Conservation (phyloP, 2,888 invertebrate species). For the Amitus sp. region DNA sequence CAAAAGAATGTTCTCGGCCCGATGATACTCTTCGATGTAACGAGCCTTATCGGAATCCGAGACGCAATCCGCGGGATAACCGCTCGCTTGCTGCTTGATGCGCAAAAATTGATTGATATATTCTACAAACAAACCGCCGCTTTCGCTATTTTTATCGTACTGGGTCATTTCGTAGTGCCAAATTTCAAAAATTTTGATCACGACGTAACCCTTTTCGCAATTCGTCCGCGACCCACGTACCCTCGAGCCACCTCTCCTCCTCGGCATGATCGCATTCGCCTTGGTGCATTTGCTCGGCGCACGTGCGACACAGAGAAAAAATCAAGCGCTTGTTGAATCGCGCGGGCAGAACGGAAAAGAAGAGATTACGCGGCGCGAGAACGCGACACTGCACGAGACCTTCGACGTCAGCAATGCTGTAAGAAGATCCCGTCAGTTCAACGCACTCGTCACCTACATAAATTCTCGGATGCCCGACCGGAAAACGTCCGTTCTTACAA, state of each 20-base stretch:
- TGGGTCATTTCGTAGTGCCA: conserved; percentile 12
- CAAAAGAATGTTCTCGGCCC: conserved; percentile 6
- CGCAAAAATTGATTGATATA: conserved; percentile 16
- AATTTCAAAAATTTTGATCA: conserved; percentile 7
- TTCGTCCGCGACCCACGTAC: conserved; percentile 11
- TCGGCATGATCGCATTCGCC: conserved; percentile 14
- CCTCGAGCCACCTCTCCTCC: neutral
- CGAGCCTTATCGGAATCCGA: neutral
- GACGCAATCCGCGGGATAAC: conserved; percentile 2
- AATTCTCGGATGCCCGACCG: conserved; percentile 48
- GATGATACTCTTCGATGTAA: neutral
- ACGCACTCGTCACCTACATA: conserved; percentile 26
- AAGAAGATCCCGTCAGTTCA: conserved; percentile 6
- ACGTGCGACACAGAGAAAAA: conserved; percentile 55
- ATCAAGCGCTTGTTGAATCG: conserved; percentile 48
- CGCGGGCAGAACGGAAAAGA: conserved; percentile 51
- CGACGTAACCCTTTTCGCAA: conserved; percentile 3
- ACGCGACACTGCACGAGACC: conserved; percentile 46
- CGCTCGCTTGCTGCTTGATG: conserved; percentile 12
- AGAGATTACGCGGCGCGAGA: conserved; percentile 44
- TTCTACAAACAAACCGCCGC: conserved; percentile 8
- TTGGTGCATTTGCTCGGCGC: conserved; percentile 44
- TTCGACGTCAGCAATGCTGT: conserved; percentile 26
- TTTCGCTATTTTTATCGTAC: neutral
- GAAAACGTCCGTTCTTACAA: conserved; percentile 47